These are phyloP conservation scores for Creontiades dilutus DNA, from an alignment of 2,888 invertebrate genomes.

Conservation along the genomic window DNA sequence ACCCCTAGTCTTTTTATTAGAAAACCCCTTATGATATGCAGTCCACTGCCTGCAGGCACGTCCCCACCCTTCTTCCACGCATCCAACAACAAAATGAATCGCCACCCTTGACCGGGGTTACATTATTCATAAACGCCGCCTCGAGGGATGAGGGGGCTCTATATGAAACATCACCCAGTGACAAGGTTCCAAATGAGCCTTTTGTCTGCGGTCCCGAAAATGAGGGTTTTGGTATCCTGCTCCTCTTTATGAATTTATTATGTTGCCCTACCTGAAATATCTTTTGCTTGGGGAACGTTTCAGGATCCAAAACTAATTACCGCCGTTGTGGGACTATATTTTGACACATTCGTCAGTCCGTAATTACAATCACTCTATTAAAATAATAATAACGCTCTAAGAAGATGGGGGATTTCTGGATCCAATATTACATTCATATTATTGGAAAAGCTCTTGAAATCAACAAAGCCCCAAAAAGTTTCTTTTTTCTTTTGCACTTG, in stretches of 20 bases:
- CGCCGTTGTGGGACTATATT: background rate
- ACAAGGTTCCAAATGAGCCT: conserved; percentile 67
- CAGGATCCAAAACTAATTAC: conserved; percentile 11
- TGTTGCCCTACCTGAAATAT: conserved; percentile 44
- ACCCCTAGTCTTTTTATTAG: conserved; percentile 72
- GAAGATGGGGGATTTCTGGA: background rate
- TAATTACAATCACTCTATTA: no score
- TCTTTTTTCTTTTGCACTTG: no score
- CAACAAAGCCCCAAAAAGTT: no score
- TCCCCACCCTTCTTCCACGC: background rate
- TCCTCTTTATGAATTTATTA: conserved; percentile 65
- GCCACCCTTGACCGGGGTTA: conserved; percentile 71
- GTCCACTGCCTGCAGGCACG: conserved; percentile 62
- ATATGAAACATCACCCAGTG: conserved; percentile 66
- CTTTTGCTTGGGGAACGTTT: conserved; percentile 1
- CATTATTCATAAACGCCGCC: conserved; percentile 72
- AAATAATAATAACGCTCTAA: no score
- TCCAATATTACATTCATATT: no score
- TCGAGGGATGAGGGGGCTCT: conserved; percentile 59
- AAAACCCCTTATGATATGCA: conserved; percentile 67
- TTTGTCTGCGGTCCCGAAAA: conserved; percentile 66
- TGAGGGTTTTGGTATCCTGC: conserved; percentile 57
- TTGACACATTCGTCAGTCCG: conserved; percentile 1
- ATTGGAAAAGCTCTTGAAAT: no score
- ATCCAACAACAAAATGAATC: conserved; percentile 68